Evolutionary conservation across 2,797 vertebrate species (phyloP).

Genomic region (Perodicticus potto): DNA sequence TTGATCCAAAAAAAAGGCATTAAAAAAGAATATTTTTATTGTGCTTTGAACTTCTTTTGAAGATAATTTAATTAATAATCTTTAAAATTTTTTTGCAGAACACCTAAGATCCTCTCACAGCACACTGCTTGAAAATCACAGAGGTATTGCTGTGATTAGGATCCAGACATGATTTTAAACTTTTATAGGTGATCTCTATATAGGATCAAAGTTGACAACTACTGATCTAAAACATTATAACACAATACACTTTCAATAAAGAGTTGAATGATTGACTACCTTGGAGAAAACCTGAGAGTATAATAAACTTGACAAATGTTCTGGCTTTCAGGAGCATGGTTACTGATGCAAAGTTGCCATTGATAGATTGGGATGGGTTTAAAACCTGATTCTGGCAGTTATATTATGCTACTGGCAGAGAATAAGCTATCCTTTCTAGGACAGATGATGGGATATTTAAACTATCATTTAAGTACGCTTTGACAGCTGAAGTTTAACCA

Average conservation of each 20-base stretch:
- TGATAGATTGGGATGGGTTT: background rate
- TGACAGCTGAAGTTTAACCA: background rate
- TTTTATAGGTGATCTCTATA: background rate
- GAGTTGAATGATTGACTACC: background rate
- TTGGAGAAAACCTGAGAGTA: background rate
- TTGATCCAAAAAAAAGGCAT: too few relatives aligned
- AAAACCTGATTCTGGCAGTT: background rate
- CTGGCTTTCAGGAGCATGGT: constrained; percentile 20
- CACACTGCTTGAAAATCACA: background rate
- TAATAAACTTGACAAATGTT: background rate
- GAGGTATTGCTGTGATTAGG: background rate
- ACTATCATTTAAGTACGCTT: background rate
- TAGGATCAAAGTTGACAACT: background rate
- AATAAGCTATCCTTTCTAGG: background rate
- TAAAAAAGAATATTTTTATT: too few relatives aligned
- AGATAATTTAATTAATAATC: too few relatives aligned
- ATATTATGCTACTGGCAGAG: background rate
- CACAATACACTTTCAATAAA: background rate
- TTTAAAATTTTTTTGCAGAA: too few relatives aligned
- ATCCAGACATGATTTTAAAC: background rate
- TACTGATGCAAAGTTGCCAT: background rate
- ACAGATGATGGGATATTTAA: background rate
- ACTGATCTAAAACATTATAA: background rate
- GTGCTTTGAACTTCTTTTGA: too few relatives aligned
- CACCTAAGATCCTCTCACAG: too few relatives aligned